Evolutionary conservation across 2,797 vertebrate species (phyloP), one percentile per base, ranked within the genome.

Genomic region (Squalus acanthias): DNA sequence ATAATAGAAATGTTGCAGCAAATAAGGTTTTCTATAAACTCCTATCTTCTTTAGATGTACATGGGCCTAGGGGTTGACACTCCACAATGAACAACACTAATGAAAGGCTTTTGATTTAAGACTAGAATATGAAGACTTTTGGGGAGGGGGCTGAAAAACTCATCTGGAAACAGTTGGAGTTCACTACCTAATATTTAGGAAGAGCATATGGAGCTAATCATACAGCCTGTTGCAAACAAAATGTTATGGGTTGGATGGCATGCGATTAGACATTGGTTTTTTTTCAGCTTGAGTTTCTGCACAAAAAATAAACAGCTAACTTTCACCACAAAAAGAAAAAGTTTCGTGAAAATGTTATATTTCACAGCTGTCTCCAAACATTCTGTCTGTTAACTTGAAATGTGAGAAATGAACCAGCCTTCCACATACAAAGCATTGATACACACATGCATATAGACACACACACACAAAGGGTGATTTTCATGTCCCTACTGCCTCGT

Each of bases 121-220:
- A 63, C 33, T 91, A 3, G 57, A 91, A 91, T 33, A 53, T 63
- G 9, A 91, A 91, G 88, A 63, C 33, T 91, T 91, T 91, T 33
- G 57, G 88, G 88, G 88, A 91, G 63, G 57, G 57, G 57, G 57
- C 57, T 91, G 88, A 63, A 91, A 91, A 63, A 91, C 57, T 91
- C 53, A 63, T 91, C 88, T 91, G 57, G 50, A 57, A 91, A 63
- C 88, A 60, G 10, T 53, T 91, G 88, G 3, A 33, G 57, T n/a
- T 60, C 53, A 26, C 60, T 63, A n/a, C 26, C 88, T 29, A 63
- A 63, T 57, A 60, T 60, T 89, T 63, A 91, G 53, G 53, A n/a
- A 63, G 50, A 63, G 13, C 88, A 57, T 63, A 91, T 91, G 88
- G 57, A 91, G 26, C 10, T 57, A 63, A 91, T 91, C 88, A n/a